Evolutionary conservation across 2,888 invertebrate species (phyloP).

Genomic region (Mythimna ferrago): DNA sequence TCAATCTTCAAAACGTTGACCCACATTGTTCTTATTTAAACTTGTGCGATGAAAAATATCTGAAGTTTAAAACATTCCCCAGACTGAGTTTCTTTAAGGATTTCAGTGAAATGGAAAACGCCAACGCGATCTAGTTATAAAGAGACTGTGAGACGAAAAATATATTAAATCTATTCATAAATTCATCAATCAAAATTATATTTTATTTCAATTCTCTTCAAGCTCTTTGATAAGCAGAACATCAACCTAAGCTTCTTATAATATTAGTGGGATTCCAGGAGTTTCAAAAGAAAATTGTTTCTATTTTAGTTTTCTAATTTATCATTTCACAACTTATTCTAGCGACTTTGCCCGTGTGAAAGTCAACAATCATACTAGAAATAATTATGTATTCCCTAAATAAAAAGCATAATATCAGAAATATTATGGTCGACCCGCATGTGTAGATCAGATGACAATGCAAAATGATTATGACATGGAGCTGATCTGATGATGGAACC

Average conservation of each 20-base stretch:
- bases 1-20: background rate
- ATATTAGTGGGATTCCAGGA: background rate
- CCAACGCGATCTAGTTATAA: background rate
- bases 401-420: too few species aligned
- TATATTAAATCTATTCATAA: background rate
- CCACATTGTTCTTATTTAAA: background rate
- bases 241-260: background rate
- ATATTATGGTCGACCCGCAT: too few species aligned
- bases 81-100: background rate
- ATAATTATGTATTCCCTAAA: too few species aligned
- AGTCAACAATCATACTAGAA: too few species aligned
- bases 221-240: slow-evolving; percentile 5
- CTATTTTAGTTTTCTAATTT: background rate
- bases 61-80: background rate
- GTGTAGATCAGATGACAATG: too few species aligned
- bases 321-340: background rate
- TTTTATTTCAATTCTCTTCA: too few species aligned
- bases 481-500: too few species aligned
- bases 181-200: background rate
- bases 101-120: slow-evolving; percentile 6
- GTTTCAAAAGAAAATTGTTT: background rate
- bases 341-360: too few species aligned
- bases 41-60: background rate
- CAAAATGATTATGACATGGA: too few species aligned
- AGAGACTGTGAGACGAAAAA: background rate